A percentile compares a stretch with the other conserved stretches of the same genome.
Evolutionary conservation across 1,140 invertebrate genomes (phyloP).

Genomic region (Aricia agestis): DNA sequence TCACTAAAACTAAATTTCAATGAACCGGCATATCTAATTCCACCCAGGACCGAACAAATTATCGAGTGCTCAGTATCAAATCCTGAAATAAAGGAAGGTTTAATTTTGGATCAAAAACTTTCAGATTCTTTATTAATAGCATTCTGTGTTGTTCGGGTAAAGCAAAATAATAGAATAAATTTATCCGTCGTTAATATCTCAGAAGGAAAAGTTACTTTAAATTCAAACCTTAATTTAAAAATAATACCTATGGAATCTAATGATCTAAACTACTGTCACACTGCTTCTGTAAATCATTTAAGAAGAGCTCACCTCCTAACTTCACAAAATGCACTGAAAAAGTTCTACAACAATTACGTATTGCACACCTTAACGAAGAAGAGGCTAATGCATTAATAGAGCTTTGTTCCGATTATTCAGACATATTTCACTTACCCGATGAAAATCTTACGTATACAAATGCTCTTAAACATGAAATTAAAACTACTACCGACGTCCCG

Average conservation of each 20-base stretch:
- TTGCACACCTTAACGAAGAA: constrained; percentile 33
- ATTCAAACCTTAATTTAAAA: constrained; percentile 25
- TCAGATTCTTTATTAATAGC: constrained; percentile 25
- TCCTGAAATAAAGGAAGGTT: constrained; percentile 31
- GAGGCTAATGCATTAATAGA: constrained; percentile 26
- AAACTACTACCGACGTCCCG: constrained; percentile 23
- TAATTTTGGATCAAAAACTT: constrained; percentile 27
- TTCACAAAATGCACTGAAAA: constrained; percentile 20
- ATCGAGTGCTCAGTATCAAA: constrained; percentile 29
- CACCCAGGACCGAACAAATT: constrained; percentile 26
- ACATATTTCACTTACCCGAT: constrained; percentile 32
- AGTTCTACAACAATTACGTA: constrained; percentile 25
- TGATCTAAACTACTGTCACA: neutral
- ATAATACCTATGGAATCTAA: neutral
- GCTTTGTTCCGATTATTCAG: constrained; percentile 29
- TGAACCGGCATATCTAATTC: constrained; percentile 29
- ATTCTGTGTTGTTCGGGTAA: constrained; percentile 30
- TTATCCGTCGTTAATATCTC: neutral
- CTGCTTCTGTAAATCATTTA: neutral
- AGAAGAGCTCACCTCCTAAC: constrained; percentile 6
- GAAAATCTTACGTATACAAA: constrained; percentile 29
- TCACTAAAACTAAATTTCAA: constrained; percentile 26
- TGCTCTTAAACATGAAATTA: constrained; percentile 33
- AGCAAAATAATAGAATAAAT: constrained; percentile 30
- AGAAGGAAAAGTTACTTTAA: constrained; percentile 23